Evolutionary conservation across 2,113 vertebrate species (phyloP), one percentile per base, ranked within the genome.

Genomic region (Pseudorasbora parva): DNA sequence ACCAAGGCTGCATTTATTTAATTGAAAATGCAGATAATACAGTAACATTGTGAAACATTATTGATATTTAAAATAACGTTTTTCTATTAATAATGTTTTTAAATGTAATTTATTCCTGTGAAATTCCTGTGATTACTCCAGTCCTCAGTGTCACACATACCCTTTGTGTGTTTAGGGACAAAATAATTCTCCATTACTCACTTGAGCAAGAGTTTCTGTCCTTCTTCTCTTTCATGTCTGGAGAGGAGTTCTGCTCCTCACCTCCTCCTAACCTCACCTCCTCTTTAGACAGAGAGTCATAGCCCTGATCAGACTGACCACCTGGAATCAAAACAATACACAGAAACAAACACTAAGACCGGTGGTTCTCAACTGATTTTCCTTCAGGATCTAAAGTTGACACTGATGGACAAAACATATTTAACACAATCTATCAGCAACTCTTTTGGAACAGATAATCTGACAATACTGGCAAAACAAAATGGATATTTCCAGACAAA

Each of bases 251-350:
- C 82, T 92, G 92, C 81, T 95, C 92, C 87, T 89, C 90, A 43
- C 86, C 88, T 92, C 91, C 87, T 8, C 93, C 95, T 91, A 96
- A 92, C 88, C 93, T 94, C 88, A 95, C 92, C 92, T 96, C 96
- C 87, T 98, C 98, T 88, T 97, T 99, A 82, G 96, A 95, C 66
- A 97, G 89, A 37, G 96, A 95, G 89, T 95, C 97, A 81, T 94
- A 97, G 80, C 96, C 96, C 85, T 96, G 92, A 91, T 99, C 97
- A 87, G 97, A 95, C 87, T 95, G 96, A 43, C 95, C 97, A 85
- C 96, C 97, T 99, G 45, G 66, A 90, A 90, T 82, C 57, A 41
- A 78, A 54, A 51, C 60, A 84, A n/a, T 82, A 82, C 25, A 72
- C 9, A 72, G 21, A 75, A 77, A 77, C 47, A 71, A 17, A 25